Evolutionary conservation across 1,140 invertebrate genomes (phyloP), one percentile per base, ranked within the genome.

Genomic region (Ostrea edulis): DNA sequence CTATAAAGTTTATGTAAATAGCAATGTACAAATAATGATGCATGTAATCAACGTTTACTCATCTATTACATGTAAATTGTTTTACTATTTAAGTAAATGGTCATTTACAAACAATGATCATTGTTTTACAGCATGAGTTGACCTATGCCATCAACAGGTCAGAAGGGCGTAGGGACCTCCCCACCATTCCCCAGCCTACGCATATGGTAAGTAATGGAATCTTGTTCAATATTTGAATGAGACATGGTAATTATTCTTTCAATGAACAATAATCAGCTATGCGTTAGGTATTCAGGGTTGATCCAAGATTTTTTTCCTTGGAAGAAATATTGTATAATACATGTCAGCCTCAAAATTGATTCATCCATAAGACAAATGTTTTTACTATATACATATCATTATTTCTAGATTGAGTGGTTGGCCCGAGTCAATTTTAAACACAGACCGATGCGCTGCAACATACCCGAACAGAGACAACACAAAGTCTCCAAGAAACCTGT

Each of bases 71-170:
- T 12, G 11, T 58, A 58, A 17, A 17, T 58, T 55, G 11, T 17
- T 20, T 58, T 58, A 0, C 4, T 17, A 20, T 62, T 62, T 0
- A 62, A n/a, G n/a, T 62, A 62, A n/a, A 20, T 20, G 12, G 20
- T 20, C 8, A 20, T 62, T 7, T 62, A 20, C 14, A 20, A 62
- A 17, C 20, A 0, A 1, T 35, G 25, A 0, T 29, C 12, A 11
- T 71, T 71, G 0, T 9, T 11, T 71, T 29, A 12, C 11, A 71
- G 68, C 29, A 25, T 35, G 29, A 71, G 29, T 14, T 71, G 68
- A 71, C 68, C 22, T 29, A 25, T 71, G 68, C 68, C 22, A 71
- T 71, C 68, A 71, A 71, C 25, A 71, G 14, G 25, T 71, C 68
- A 14, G 68, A 71, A 5, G 68, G 35, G 8, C 22, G 68, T 29